These are phyloP conservation scores for Drosophila pseudoananassae DNA, from an alignment of 1,140 invertebrate genomes.

Conservation along the genomic window DNA sequence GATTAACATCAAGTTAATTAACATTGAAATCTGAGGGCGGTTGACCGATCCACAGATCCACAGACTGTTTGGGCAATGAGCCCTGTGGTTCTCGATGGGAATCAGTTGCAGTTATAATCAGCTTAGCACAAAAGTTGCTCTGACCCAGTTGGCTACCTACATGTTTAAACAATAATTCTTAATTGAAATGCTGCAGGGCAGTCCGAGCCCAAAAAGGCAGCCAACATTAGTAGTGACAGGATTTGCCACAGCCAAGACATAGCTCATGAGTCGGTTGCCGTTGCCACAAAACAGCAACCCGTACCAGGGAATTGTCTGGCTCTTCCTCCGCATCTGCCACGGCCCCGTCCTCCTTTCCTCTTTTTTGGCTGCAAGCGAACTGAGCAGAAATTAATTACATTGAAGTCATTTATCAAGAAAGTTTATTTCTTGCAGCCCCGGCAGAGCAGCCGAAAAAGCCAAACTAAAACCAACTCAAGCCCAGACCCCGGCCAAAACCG, in stretches of 20 bases:
- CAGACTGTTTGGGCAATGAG: constrained; percentile 16
- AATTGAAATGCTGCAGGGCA: constrained; percentile 76
- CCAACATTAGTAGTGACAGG: constrained; percentile 75
- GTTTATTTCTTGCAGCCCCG: constrained; percentile 74
- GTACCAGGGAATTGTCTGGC: constrained; percentile 50
- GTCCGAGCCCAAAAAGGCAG: constrained; percentile 32
- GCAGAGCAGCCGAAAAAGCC: constrained; percentile 42
- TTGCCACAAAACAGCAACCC: constrained; percentile 45
- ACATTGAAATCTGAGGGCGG: constrained; percentile 38
- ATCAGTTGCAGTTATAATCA: constrained; percentile 46
- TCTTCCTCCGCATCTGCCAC: background rate
- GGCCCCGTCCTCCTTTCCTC: background rate
- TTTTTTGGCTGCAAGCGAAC: constrained; percentile 58
- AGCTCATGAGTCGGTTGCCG: constrained; percentile 55
- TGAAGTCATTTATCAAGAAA: constrained; percentile 83
- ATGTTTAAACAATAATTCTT: constrained; percentile 81
- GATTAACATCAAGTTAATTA: constrained; percentile 49
- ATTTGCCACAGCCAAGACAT: constrained; percentile 52
- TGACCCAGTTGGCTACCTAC: constrained; percentile 56
- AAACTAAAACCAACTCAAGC: constrained; percentile 35
- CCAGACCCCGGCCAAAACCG: constrained; percentile 6
- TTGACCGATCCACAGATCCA: constrained; percentile 29
- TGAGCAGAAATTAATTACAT: constrained; percentile 82
- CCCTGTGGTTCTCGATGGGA: constrained; percentile 10
- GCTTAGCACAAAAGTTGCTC: constrained; percentile 37